A percentile compares a stretch with the other conserved stretches of the same genome.
phyloP scores from a whole-genome alignment of 2,797 vertebrate genomes.

The Urocyon cinereoargenteus region DNA sequence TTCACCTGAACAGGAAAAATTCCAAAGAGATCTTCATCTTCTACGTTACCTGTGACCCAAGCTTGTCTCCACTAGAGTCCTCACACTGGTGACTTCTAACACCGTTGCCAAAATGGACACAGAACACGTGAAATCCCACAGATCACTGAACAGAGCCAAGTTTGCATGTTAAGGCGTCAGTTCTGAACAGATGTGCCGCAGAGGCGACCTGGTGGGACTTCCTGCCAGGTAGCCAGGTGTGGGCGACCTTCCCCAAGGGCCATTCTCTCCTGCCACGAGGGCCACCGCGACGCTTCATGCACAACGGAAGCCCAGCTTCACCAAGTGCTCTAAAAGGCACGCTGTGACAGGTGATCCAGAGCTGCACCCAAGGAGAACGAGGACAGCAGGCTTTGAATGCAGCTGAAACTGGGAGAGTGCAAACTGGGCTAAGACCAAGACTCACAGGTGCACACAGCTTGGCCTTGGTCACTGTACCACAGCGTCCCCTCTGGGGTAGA shows the following conservation, averaged over 20 bases:
- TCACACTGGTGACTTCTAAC: accelerated
- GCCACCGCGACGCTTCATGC: background rate
- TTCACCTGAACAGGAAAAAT: background rate
- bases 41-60: background rate
- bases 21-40: background rate
- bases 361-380: background rate
- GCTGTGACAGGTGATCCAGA: accelerated
- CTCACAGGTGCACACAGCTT: background rate
- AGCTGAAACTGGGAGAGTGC: background rate
- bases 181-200: background rate
- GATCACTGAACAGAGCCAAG: background rate
- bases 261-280: accelerated
- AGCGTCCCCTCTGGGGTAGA: background rate
- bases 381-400: background rate
- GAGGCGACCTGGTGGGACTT: too few relatives aligned
- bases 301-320: background rate
- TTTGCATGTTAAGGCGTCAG: background rate
- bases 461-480: too few relatives aligned
- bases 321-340: background rate
- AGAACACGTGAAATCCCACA: background rate
- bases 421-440: background rate
- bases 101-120: background rate
- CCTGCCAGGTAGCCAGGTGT: accelerated
- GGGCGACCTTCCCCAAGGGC: too few relatives aligned
- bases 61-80: background rate